Evolutionary conservation across 2,888 invertebrate species (phyloP), one percentile per base, ranked within the genome.

Genomic region (Hemithea aestivaria): DNA sequence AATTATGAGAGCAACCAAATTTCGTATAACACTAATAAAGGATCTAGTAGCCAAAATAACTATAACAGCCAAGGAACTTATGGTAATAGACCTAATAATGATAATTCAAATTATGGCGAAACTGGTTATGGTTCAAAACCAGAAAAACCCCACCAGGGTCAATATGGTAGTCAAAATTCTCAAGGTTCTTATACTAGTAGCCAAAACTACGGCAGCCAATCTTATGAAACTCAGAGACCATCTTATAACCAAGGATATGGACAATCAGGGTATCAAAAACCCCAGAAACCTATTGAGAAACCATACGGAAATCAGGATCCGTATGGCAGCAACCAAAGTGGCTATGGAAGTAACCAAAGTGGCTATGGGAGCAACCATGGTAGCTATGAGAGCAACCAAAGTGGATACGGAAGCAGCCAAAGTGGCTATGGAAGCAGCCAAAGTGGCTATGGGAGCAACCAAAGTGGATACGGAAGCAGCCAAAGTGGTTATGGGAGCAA

Each of bases 281-380:
- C 51, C 20, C 26, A 46, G 1, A 48, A 46, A 35, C 51, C 51
- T 7, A n/a, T n/a, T n/a, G 27, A 38, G 16, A 42, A 38, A 20
- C 43, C 47, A 25, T 41, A 45, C 11, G 47, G 48, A 27, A 42
- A 48, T 5, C 16, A 16, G 16, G 16, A 16, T 29, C 57, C 60
- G 22, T 30, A 34, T 33, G 37, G 34, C 31, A 27, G 21, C 4
- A 42, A 40, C 3, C 46, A 47, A 2, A 25, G 39, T 16, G 4
- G 35, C 45, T 51, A 53, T 24, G 49, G 52, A 0, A 43, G 24
- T n/a, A 52, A 49, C 9, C 45, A 40, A 32, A 45, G 38, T 5
- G 25, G 32, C 16, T 42, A 41, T 28, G 45, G 40, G 3, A 23
- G 27, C 11, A 47, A 7, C 20, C 35, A 40, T 10, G 33, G 27